Conservation (phyloP, 2,888 invertebrate species). For the Cheilosia grossa region DNA sequence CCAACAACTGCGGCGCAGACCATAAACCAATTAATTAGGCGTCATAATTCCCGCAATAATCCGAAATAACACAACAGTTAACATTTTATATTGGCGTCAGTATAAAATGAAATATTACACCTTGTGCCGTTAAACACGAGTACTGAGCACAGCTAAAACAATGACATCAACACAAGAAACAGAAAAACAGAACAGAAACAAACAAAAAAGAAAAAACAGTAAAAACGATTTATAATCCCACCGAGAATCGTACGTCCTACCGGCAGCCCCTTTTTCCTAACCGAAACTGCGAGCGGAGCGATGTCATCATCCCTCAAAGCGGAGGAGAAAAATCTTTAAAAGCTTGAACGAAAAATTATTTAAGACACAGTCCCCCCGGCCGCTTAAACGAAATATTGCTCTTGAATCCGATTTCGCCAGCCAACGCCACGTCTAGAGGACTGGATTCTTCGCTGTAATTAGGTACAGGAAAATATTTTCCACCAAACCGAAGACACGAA, state of each 20-base stretch:
- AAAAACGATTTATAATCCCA: conserved; percentile 72
- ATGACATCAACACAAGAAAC: conserved; percentile 58
- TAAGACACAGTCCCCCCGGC: conserved; percentile 37
- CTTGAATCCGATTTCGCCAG: conserved; percentile 50
- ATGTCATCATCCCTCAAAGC: conserved; percentile 15
- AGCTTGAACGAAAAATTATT: conserved; percentile 52
- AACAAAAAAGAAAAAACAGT: conserved; percentile 35
- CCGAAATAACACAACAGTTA: conserved; percentile 73
- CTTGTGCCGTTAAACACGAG: conserved; percentile 66
- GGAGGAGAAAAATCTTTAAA: conserved; percentile 43
- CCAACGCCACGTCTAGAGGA: conserved; percentile 51
- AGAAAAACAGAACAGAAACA: background rate
- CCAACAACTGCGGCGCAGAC: conserved; percentile 5
- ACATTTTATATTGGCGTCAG: conserved; percentile 71
- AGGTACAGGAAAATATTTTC: conserved; percentile 65
- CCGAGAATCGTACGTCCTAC: conserved; percentile 42
- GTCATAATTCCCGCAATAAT: conserved; percentile 73
- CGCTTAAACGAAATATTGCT: conserved; percentile 51
- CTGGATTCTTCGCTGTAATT: conserved; percentile 64
- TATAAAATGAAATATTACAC: conserved; percentile 70
- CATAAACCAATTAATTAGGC: conserved; percentile 68
- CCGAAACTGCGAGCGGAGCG: conserved; percentile 57
- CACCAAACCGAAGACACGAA: conserved; percentile 10
- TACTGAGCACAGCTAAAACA: conserved; percentile 28
- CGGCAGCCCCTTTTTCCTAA: conserved; percentile 57